Base-by-base conservation (phyloP, 2,888 invertebrate genomes). In the Trichopria drosophilae region DNA sequence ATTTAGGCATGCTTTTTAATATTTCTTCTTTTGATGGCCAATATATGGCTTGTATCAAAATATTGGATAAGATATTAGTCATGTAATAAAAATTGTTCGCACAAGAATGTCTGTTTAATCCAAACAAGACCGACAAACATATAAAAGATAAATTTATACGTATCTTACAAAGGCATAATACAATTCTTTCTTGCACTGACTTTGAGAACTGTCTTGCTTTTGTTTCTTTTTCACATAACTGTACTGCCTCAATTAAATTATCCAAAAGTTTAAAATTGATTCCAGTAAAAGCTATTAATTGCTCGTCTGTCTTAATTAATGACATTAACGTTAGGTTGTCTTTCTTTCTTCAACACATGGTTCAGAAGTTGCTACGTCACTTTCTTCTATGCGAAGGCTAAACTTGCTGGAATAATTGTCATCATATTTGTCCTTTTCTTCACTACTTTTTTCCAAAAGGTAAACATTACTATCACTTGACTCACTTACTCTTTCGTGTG, bases 11-110 rank as follows among this genome's bases (percentile, higher is more conserved):
- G 23, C 42, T 46, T 4, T 20, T 9, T 22, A 40, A 18, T 6
- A 45, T 45, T 29, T 55, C 45, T 45, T 45, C 9, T 26, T 29
- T 13, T 3, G 24, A 18, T 10, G 44, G 26, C n/a, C 32, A 44
- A 35, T 19, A 43, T 28, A 28, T 13, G 13, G n/a, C n/a, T n/a
- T n/a, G n/a, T n/a, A 35, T 24, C 12, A 44, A 23, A 10, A 43
- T 18, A n/a, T 15, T 2, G 16, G 24, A 13, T 13, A 43, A 15
- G 9, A 44, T 18, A 29, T 3, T 12, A n/a, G 31, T 20, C 3
- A 18, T 31, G 6, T 42, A 16, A 5, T 12, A n/a, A 42, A 42
- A 42, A 31, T 42, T 16, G 20, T 15, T 19, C 9, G n/a, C 13
- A 20, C 29, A 28, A 18, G 31, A 12, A 7, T 5, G 9, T 29